phyloP scores from a whole-genome alignment of 1,140 invertebrate species.

The Drosophila punjabiensis region DNA sequence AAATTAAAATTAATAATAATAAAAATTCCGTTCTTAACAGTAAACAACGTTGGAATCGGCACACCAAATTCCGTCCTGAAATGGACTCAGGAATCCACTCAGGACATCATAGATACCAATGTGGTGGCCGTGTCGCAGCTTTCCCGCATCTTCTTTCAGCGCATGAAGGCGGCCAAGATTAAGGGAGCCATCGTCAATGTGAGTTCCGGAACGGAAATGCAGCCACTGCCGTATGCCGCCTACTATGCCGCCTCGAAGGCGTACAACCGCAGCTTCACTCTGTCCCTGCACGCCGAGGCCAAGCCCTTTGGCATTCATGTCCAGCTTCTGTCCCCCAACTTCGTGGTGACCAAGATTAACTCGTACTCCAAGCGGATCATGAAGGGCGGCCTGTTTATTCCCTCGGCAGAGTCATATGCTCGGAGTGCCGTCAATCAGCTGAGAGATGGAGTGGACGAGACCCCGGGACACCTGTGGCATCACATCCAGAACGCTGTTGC shows the following conservation, averaged over 20 bases:
- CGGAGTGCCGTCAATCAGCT: conserved; percentile 92
- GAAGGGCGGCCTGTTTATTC: conserved; percentile 90
- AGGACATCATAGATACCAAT: conserved; percentile 95
- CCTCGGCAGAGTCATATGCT: conserved; percentile 91
- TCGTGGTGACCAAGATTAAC: conserved; percentile 96
- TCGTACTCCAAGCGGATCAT: conserved; percentile 91
- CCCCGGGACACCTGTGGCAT: conserved; percentile 95
- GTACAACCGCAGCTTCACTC: conserved; percentile 71
- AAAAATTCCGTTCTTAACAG: conserved; percentile 86
- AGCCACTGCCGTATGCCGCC: conserved; percentile 94
- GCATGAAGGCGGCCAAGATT: conserved; percentile 90
- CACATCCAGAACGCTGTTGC: conserved; percentile 86
- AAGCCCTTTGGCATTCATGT: conserved; percentile 90
- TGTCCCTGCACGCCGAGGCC: conserved; percentile 91
- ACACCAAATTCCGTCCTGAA: conserved; percentile 92
- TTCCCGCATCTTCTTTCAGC: conserved; percentile 91
- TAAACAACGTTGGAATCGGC: conserved; percentile 95
- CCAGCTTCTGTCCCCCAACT: conserved; percentile 95
- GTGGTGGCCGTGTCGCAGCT: conserved; percentile 93
- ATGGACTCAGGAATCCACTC: conserved; percentile 89
- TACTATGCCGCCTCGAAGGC: conserved; percentile 95
- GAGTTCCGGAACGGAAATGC: conserved; percentile 93
- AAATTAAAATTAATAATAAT: background rate
- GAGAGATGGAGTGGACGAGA: conserved; percentile 90
- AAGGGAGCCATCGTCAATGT: conserved; percentile 95